Evolutionary conservation across 2,888 invertebrate genomes (phyloP).

Genomic region (Troides helena): DNA sequence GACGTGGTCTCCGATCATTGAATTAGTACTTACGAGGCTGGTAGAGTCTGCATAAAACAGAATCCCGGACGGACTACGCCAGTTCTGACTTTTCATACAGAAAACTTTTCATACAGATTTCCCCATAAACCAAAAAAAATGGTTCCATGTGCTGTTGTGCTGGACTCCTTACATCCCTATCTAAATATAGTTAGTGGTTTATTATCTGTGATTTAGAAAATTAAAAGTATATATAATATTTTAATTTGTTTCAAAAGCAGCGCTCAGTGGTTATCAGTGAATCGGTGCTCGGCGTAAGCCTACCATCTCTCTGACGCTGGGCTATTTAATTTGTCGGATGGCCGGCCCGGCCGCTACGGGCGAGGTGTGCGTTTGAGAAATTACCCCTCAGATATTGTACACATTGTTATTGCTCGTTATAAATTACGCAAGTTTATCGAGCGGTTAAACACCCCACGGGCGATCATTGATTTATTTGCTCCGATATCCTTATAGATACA

Average conservation of each 20-base stretch:
- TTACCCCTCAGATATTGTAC: constrained; percentile 64
- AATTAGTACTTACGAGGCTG: too few species aligned
- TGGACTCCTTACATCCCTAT: too few species aligned
- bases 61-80: too few species aligned
- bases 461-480: constrained; percentile 29
- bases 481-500: constrained; percentile 21
- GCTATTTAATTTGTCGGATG: constrained; percentile 55
- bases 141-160: too few species aligned
- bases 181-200: too few species aligned
- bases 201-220: too few species aligned
- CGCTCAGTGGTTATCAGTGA: constrained; percentile 34
- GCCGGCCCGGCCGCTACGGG: constrained; percentile 45
- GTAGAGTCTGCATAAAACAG: too few species aligned
- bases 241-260: constrained; percentile 41
- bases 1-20: too few species aligned
- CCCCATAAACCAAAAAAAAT: too few species aligned
- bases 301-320: constrained; percentile 17
- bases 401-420: constrained; percentile 70
- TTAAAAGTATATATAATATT: constrained; percentile 10
- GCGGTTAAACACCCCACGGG: constrained; percentile 58
- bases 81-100: too few species aligned
- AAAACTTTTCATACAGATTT: too few species aligned
- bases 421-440: constrained; percentile 64
- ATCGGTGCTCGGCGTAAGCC: constrained; percentile 20
- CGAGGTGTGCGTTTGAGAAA: constrained; percentile 75